Evolutionary conservation across 2,113 vertebrate species (phyloP).

Genomic region (Hucho hucho): DNA sequence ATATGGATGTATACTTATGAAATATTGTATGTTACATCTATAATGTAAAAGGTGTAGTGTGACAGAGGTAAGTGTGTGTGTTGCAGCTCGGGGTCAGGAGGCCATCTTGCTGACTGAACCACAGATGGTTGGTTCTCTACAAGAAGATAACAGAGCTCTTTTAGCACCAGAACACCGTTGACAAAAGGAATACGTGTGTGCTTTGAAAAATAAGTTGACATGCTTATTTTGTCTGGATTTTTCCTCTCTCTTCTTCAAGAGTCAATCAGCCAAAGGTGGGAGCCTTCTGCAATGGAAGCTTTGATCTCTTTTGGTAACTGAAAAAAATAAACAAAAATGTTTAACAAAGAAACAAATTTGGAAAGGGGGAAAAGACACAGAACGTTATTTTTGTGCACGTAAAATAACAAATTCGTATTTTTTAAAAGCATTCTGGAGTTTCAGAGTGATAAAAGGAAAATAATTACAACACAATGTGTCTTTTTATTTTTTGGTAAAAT

Average conservation of each 20-base stretch:
- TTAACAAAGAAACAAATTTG: slow-evolving; percentile 28
- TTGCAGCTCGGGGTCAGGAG: slow-evolving; percentile 23
- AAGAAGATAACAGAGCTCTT: slow-evolving; percentile 47
- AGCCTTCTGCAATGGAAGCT: slow-evolving; percentile 59
- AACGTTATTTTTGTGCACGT: slow-evolving; percentile 72
- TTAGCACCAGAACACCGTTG: slow-evolving; percentile 61
- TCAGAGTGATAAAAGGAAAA: slow-evolving; percentile 66
- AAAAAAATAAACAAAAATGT: slow-evolving; percentile 36
- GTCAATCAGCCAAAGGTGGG: slow-evolving; percentile 75
- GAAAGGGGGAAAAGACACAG: slow-evolving; percentile 59
- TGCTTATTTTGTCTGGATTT: slow-evolving; percentile 57
- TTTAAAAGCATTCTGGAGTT: slow-evolving; percentile 68
- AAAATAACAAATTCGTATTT: slow-evolving; percentile 72
- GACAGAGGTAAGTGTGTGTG: background rate
- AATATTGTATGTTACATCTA: background rate
- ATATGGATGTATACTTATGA: background rate
- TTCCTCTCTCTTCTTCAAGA: slow-evolving; percentile 63
- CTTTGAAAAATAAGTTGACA: slow-evolving; percentile 56
- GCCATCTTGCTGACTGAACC: slow-evolving; percentile 49
- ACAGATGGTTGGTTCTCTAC: slow-evolving; percentile 46
- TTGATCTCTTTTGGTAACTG: slow-evolving; percentile 75
- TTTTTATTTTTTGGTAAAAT: slow-evolving; percentile 75
- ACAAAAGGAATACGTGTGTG: slow-evolving; percentile 67
- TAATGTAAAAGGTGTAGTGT: background rate
- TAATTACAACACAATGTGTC: slow-evolving; percentile 73